A percentile compares a stretch with the other conserved stretches of the same genome.
phyloP scores from a whole-genome alignment of 1,140 invertebrate genomes.

The Drosophila ficusphila region DNA sequence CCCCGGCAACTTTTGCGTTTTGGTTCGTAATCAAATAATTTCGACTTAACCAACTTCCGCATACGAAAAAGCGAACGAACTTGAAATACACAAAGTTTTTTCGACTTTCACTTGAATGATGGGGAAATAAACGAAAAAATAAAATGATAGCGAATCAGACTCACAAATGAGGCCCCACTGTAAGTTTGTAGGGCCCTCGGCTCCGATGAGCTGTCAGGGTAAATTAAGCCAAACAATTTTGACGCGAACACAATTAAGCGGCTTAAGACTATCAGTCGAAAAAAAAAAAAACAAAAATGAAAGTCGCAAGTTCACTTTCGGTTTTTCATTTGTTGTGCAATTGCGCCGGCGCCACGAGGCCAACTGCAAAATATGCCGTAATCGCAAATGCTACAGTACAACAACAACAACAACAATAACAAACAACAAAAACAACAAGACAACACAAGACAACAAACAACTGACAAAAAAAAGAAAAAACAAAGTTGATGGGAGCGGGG shows the following conservation, averaged over 20 bases:
- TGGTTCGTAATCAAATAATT: conserved; percentile 31
- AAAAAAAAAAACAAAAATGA: conserved; percentile 67
- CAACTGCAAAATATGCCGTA: conserved; percentile 77
- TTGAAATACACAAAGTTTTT: conserved; percentile 55
- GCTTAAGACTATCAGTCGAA: conserved; percentile 67
- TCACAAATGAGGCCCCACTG: conserved; percentile 63
- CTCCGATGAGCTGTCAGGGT: conserved; percentile 57
- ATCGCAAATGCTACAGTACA: conserved; percentile 47
- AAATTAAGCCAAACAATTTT: conserved; percentile 74
- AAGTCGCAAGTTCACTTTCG: conserved; percentile 82
- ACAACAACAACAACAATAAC: not conserved
- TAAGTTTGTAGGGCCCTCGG: conserved; percentile 40
- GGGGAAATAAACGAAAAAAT: conserved; percentile 28
- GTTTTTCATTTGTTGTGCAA: conserved; percentile 72
- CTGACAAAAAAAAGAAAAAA: conserved; percentile 13
- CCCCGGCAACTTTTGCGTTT: conserved; percentile 24
- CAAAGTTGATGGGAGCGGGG: conserved; percentile 22
- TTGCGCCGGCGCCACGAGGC: conserved; percentile 76
- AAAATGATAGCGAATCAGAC: conserved; percentile 44
- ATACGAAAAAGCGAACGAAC: conserved; percentile 53
- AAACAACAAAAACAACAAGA: too few species aligned
- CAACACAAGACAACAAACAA: too few species aligned
- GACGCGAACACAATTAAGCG: conserved; percentile 79
- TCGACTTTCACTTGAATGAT: conserved; percentile 59
- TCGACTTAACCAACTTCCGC: conserved; percentile 45